These are phyloP conservation scores for Egretta garzetta DNA, from an alignment of 2,113 vertebrate genomes.

Conservation along the genomic window DNA sequence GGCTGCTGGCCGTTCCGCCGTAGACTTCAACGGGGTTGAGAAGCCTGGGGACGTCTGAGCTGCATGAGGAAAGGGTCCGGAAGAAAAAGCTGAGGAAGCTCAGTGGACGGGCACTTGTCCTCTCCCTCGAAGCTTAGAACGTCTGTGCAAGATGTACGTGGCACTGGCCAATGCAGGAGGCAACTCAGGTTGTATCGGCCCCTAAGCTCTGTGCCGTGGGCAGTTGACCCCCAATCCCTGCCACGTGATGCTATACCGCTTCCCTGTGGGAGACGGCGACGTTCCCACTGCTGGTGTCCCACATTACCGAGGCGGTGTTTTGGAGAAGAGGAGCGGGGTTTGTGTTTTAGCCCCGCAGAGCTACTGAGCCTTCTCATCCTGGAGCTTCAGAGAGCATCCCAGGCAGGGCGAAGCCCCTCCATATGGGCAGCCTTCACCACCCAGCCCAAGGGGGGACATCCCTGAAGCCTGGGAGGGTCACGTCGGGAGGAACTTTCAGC, in stretches of 20 bases:
- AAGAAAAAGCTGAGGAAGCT: not conserved
- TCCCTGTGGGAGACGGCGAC: not conserved
- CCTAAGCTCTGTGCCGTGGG: not conserved
- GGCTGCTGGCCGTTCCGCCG: not conserved
- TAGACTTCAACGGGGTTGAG: not conserved
- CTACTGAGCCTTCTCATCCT: not conserved
- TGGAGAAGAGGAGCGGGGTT: not conserved
- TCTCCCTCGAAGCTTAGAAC: not conserved
- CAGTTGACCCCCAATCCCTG: not conserved
- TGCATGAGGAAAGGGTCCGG: not conserved
- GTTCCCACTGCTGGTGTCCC: not conserved
- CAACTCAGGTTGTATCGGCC: no score
- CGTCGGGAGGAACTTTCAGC: not conserved
- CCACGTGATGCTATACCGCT: no score
- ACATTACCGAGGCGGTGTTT: rapidly evolving
- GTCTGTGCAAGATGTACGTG: rapidly evolving
- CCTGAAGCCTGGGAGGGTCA: no score
- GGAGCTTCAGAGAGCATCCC: not conserved
- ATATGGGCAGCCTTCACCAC: not conserved
- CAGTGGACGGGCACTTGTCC: no score
- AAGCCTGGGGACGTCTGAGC: not conserved
- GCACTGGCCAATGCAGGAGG: not conserved
- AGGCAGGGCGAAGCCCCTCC: not conserved
- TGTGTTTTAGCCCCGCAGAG: not conserved
- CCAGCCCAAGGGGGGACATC: no score